Evolutionary conservation across 2,888 invertebrate genomes (phyloP), one percentile per base, ranked within the genome.

Genomic region (Suillia variegata): DNA sequence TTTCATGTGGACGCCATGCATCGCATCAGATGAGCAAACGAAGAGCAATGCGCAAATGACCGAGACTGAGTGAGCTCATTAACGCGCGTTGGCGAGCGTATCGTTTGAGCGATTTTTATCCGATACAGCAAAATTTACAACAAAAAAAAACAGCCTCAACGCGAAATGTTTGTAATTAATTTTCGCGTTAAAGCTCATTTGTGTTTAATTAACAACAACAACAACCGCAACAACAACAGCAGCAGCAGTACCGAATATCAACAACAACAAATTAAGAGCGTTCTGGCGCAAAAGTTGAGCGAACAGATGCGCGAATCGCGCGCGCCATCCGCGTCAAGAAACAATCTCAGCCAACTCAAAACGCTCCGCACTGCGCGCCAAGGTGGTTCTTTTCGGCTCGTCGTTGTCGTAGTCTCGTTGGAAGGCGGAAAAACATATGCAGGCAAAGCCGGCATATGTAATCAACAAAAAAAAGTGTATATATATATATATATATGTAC

Each of bases 161-260:
- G 74, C 71, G 65, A 70, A 10, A 67, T 70, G 71, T 74, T 70
- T 71, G 66, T 72, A 74, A 74, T 71, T 74, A 64, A 72, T 71
- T 71, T 71, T 71, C 74, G 72, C 71, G 72, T 70, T 71, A 49
- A 49, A 24, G 49, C 22, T 24, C 22, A 49, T 24, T 20, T 22
- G 26, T 24, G 26, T 24, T 49, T 22, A 49, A 49, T 20, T 49
- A 67, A 59, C 70, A 63, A 69, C 65, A 62, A 67, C 62, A 70
- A 63, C 67, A 68, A 59, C 59, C 62, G 58, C 26, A 66, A 58
- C 53, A 62, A 54, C 56, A 60, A 61, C 22, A n/a, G n/a, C n/a
- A n/a, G n/a, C 31, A 33, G 26, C n/a, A n/a, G 51, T 47, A 48
- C 31, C 6, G 31, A 8, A 8, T 31, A 31, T 31, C n/a, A 26